phyloP scores from a whole-genome alignment of 2,888 invertebrate genomes.

The Apamea crenata region DNA sequence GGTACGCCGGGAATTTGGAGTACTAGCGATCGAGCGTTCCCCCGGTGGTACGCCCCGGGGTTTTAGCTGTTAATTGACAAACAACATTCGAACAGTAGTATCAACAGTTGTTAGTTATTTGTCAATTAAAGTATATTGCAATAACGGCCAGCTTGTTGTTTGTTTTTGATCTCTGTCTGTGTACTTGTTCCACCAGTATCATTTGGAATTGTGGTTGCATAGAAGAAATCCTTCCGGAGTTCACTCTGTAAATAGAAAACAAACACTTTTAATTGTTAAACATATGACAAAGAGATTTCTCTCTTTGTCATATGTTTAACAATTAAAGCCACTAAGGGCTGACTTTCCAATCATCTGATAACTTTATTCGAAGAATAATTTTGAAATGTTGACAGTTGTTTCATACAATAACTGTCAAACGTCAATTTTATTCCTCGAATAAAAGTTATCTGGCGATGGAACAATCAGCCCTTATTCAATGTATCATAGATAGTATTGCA shows the following conservation, averaged over 20 bases:
- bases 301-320: too few species aligned
- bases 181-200: not conserved
- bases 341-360: too few species aligned
- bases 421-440: too few species aligned
- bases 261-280: not conserved
- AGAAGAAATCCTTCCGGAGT: slow-evolving; percentile 69
- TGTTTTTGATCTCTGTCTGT: not conserved
- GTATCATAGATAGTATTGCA: not conserved
- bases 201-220: slow-evolving; percentile 67
- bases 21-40: too few species aligned
- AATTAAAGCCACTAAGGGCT: too few species aligned
- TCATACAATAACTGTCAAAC: too few species aligned
- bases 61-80: not conserved
- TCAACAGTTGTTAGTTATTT: not conserved
- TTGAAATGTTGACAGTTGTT: too few species aligned
- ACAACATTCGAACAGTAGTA: not conserved
- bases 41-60: too few species aligned
- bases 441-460: too few species aligned
- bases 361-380: too few species aligned
- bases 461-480: too few species aligned
- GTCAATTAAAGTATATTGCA: not conserved
- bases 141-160: not conserved
- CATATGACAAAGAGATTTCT: not conserved
- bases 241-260: slow-evolving; percentile 71
- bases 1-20: too few species aligned